phyloP scores from a whole-genome alignment of 2,113 vertebrate genomes.

The Cyprinodon variegatus region DNA sequence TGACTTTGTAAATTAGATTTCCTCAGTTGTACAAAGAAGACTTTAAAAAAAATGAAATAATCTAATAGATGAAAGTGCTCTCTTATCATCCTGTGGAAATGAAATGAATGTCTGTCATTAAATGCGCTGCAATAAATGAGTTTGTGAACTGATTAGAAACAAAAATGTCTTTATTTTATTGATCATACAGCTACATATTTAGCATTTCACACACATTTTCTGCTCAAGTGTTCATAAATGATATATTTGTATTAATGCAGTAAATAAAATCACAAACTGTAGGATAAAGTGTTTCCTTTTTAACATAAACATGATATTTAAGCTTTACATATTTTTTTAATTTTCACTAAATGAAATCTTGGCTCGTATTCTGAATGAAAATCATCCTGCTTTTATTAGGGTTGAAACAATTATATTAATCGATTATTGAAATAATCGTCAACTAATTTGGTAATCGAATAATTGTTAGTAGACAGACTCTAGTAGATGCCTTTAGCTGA shows the following conservation, averaged over 20 bases:
- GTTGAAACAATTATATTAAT: no score
- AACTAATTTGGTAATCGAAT: no score
- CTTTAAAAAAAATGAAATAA: conserved; percentile 4
- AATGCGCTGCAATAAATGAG: conserved; percentile 76
- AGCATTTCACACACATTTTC: background rate
- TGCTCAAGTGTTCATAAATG: background rate
- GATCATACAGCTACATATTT: background rate
- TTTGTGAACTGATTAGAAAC: conserved; percentile 61
- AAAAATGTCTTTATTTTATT: background rate
- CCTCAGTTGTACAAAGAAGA: conserved; percentile 63
- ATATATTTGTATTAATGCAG: background rate
- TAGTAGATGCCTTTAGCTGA: no score
- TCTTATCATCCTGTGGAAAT: conserved; percentile 75
- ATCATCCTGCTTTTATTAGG: no score
- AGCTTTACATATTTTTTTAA: no score
- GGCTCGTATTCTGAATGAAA: no score
- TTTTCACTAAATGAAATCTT: no score
- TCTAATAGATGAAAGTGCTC: conserved; percentile 50
- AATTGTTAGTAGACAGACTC: no score
- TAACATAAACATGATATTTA: no score
- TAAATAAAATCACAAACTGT: background rate
- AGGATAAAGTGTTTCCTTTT: no score
- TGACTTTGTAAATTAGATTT: conserved; percentile 60
- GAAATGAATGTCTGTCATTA: conserved; percentile 72
- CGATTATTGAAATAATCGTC: no score